phyloP scores from a whole-genome alignment of 2,888 invertebrate genomes.

The Melikaiella ostensackeni region DNA sequence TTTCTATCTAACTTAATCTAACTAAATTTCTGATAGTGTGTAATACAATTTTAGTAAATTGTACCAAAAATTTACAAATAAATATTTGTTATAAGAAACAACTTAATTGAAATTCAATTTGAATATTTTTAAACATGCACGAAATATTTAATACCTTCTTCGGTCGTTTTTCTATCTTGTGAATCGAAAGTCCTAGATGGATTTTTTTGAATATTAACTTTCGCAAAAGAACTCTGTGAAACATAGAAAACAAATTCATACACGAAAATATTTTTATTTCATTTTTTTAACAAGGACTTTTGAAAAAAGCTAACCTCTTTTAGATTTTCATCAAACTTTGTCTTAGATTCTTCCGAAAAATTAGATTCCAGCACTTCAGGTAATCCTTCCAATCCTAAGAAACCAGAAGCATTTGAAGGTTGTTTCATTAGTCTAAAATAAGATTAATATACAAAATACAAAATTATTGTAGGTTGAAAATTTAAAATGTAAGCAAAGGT shows the following conservation, averaged over 20 bases:
- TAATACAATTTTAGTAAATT: background rate
- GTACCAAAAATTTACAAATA: background rate
- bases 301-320: background rate
- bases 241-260: background rate
- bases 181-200: background rate
- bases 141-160: background rate
- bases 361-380: background rate
- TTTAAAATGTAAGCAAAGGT: background rate
- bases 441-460: background rate
- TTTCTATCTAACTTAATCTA: background rate
- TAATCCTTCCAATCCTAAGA: slow-evolving; percentile 1
- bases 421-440: slow-evolving; percentile 28
- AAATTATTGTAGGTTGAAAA: slow-evolving; percentile 4
- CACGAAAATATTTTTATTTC: background rate
- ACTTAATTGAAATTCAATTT: background rate
- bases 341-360: background rate
- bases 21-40: background rate
- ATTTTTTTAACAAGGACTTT: background rate
- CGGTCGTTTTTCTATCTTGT: background rate
- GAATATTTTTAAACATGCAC: background rate
- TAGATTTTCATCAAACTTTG: background rate
- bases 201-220: background rate
- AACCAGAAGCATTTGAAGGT: background rate
- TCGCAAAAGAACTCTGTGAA: background rate
- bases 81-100: background rate